Base-by-base conservation (phyloP, 2,888 invertebrate genomes). In the Noctuana brunneofusca region DNA sequence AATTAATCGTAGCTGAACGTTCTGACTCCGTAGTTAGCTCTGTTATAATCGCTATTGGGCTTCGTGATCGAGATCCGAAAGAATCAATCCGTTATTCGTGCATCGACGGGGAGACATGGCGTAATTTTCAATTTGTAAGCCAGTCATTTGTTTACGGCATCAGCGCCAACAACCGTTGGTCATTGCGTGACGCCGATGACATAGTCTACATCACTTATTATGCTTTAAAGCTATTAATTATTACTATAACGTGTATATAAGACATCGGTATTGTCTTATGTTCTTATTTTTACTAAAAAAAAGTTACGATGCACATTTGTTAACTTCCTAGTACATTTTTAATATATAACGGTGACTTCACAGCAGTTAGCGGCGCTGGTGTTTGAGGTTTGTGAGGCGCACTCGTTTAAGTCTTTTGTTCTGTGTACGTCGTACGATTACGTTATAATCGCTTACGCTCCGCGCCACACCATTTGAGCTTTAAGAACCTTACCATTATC, bases 31-130 rank as follows among this genome's bases (percentile, higher is more conserved):
- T 16, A 54, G 59, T 63, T 46, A 56, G 49, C 64, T 66, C 65
- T 38, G 63, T 66, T 65, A 60, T 68, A 68, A 67, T 70, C 55
- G 62, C 57, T 53, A 32, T 53, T 60, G 57, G 52, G 49, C 66
- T 66, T 72, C 73, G 70, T 74, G 73, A 67, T 66, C 65, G 64
- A 64, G 66, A 70, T 58, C 56, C 50, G 56, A 65, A 58, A 66
- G 64, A 53, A 35, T 54, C 60, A 14, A 60, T 66, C 86, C 85
- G 85, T 86, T 86, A 84, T 68, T 78, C 78, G 75, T 48, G 49
- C 58, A 43, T 63, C 41, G 64, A 11, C 62, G 57, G 58, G 63
- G 56, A 56, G 72, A 75, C 69, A 74, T 76, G 72, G 72, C 69
- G 74, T 76, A 75, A 79, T 74, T 75, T 69, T 63, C 71, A 68